Conservation (phyloP, 23 tunicate genomes). For the Diplosoma virens region DNA sequence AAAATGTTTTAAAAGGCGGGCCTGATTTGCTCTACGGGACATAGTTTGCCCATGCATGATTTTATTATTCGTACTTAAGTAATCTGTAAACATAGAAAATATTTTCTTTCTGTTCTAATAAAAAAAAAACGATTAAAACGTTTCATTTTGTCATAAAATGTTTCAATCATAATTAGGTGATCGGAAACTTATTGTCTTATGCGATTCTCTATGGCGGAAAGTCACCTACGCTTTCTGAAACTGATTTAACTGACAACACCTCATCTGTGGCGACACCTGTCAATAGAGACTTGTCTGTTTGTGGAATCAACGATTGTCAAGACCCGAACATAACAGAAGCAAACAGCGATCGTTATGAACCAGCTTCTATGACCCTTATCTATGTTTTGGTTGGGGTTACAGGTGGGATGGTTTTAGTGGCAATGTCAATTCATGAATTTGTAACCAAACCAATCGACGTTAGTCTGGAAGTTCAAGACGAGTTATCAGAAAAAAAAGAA, state of each 20-base stretch:
- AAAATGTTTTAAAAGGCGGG: too few relatives aligned
- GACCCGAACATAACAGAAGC: slow-evolving; percentile 44
- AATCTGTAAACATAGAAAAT: too few relatives aligned
- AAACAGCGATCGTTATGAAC: slow-evolving; percentile 41
- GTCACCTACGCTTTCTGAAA: not conserved
- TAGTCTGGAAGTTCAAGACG: not conserved
- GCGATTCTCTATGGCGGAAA: slow-evolving; percentile 44
- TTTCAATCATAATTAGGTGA: slow-evolving; percentile 27
- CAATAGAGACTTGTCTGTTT: slow-evolving; percentile 23
- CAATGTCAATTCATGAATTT: slow-evolving; percentile 8
- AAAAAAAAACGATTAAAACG: too few relatives aligned
- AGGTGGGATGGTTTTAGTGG: slow-evolving; percentile 20
- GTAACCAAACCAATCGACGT: not conserved
- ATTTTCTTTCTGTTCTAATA: too few relatives aligned
- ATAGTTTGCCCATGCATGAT: too few relatives aligned
- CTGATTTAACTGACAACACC: not conserved
- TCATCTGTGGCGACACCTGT: not conserved
- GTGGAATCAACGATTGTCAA: slow-evolving; percentile 72
- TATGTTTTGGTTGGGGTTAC: slow-evolving; percentile 43
- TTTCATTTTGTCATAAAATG: too few relatives aligned
- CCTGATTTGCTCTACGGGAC: too few relatives aligned
- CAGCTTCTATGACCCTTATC: slow-evolving; percentile 10
- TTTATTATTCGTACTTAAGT: too few relatives aligned
- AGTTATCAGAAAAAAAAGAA: not conserved
- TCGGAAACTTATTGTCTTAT: slow-evolving; percentile 53